Percentiles rank a stretch among this genome's conserved stretches.
Evolutionary conservation across 2,888 invertebrate genomes (phyloP).

Genomic region (Ametastegia equiseti): DNA sequence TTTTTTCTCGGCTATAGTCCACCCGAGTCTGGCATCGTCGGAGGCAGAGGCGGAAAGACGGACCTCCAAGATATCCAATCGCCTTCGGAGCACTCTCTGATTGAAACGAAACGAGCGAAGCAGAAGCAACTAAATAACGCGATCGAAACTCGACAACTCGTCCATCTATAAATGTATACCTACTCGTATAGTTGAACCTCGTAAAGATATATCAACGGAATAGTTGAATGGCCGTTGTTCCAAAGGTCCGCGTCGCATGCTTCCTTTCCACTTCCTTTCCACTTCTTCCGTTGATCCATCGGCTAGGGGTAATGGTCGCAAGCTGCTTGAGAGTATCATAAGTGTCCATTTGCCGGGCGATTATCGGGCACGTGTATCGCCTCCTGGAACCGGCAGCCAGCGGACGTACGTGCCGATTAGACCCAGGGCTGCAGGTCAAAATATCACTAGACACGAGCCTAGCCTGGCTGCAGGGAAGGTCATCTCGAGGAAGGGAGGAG

Average conservation of each 20-base stretch:
- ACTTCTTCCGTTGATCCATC: neutral
- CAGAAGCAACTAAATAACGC: conserved; percentile 10
- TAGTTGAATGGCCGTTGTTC: neutral
- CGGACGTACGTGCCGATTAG: neutral
- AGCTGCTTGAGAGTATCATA: conserved; percentile 18
- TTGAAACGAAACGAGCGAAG: conserved; percentile 23
- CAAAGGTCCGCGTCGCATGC: neutral
- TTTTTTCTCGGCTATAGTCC: too few relatives aligned
- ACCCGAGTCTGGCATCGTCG: too few relatives aligned
- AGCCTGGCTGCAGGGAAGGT: neutral
- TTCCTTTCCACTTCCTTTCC: conserved; percentile 3
- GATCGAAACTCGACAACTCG: neutral
- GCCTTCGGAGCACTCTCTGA: conserved; percentile 19
- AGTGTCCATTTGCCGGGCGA: conserved; percentile 16
- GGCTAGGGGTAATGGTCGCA: neutral
- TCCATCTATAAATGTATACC: neutral
- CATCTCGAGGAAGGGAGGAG: neutral
- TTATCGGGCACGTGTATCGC: neutral
- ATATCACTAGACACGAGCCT: neutral
- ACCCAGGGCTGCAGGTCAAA: neutral
- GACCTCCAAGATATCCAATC: neutral
- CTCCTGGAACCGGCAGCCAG: neutral
- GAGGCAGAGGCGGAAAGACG: too few relatives aligned
- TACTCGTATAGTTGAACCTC: neutral
- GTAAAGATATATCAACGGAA: conserved; percentile 26